A percentile compares a stretch with the other conserved stretches of the same genome.
Evolutionary conservation across 1,140 invertebrate species (phyloP).

Genomic region (Microplitis demolitor): DNA sequence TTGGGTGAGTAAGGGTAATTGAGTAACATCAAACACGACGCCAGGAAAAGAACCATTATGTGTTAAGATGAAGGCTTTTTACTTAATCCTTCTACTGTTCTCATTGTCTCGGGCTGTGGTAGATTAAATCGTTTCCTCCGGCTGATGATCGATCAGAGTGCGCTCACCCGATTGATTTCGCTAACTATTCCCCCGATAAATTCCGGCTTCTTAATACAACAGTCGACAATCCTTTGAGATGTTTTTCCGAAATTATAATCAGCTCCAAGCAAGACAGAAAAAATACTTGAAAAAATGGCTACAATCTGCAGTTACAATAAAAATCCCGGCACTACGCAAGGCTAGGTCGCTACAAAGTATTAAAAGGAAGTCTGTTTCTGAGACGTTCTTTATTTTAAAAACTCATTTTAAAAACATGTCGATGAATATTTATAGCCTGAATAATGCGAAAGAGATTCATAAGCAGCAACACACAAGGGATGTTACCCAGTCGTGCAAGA

Average conservation of each 20-base stretch:
- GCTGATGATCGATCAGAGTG: constrained; percentile 33
- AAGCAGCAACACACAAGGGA: neutral
- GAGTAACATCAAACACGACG: constrained; percentile 26
- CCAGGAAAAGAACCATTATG: constrained; percentile 49
- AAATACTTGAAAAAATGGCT: neutral
- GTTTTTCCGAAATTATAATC: too few species aligned
- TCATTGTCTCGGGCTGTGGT: constrained; percentile 33
- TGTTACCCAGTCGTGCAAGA: neutral
- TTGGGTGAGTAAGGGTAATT: constrained; percentile 16
- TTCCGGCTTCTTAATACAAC: too few species aligned
- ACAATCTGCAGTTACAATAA: too few species aligned
- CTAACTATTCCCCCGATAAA: too few species aligned
- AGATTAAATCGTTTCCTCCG: constrained; percentile 46
- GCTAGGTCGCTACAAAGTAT: constrained; percentile 16
- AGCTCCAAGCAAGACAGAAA: neutral
- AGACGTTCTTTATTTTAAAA: neutral
- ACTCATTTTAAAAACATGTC: neutral
- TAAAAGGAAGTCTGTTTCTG: constrained; percentile 19
- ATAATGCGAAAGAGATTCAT: neutral
- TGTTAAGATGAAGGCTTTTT: constrained; percentile 40
- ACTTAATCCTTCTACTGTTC: neutral
- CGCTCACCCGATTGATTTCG: constrained; percentile 1
- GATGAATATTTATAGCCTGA: constrained; percentile 26
- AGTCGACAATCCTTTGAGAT: neutral
- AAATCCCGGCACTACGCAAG: constrained; percentile 27